Conservation (phyloP, 1,140 invertebrate species). For the Charaxes varanes region DNA sequence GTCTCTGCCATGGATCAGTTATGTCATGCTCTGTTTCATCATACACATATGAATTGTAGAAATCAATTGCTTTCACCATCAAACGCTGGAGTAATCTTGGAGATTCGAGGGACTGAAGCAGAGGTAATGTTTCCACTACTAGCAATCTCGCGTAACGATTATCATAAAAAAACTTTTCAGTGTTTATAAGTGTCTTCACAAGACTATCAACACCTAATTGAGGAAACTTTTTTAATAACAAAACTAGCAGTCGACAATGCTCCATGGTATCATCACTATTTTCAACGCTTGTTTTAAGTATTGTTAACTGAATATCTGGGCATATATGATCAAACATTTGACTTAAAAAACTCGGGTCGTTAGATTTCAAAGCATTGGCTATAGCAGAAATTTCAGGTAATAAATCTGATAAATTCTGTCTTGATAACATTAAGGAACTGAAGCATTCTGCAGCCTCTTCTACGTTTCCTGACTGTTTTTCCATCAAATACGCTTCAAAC, state of each 20-base stretch:
- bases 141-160: conserved; percentile 84
- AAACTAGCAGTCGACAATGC: conserved; percentile 85
- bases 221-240: conserved; percentile 87
- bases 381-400: conserved; percentile 88
- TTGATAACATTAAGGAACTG: conserved; percentile 71
- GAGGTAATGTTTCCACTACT: conserved; percentile 83
- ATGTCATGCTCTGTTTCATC: conserved; percentile 80
- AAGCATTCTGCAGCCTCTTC: conserved; percentile 90
- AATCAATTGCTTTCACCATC: conserved; percentile 76
- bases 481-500: conserved; percentile 88
- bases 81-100: conserved; percentile 80
- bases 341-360: conserved; percentile 73
- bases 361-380: conserved; percentile 81
- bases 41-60: conserved; percentile 78
- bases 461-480: conserved; percentile 85
- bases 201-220: conserved; percentile 86
- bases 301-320: conserved; percentile 83
- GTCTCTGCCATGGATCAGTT: conserved; percentile 84
- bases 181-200: conserved; percentile 83
- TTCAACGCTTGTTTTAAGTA: conserved; percentile 87
- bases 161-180: conserved; percentile 84
- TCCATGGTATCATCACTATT: conserved; percentile 91
- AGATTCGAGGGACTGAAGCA: conserved; percentile 80
- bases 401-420: conserved; percentile 75
- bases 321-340: conserved; percentile 82